Evolutionary conservation across 1,140 invertebrate species (phyloP), one percentile per base, ranked within the genome.

Genomic region (Hormaphis cornu): DNA sequence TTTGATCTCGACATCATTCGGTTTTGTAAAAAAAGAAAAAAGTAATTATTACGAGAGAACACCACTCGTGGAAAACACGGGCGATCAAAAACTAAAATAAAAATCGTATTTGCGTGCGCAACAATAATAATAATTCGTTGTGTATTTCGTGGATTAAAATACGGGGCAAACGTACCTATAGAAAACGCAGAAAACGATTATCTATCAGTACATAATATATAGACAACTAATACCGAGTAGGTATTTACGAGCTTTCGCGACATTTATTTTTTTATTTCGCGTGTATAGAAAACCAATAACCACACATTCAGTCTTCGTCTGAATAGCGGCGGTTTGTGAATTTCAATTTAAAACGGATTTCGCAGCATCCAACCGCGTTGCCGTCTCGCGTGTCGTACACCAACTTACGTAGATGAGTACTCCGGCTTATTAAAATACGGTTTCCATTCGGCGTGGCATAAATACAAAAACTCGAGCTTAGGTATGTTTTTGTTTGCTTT

Each of bases 331-430:
- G 16, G n/a, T n/a, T 46, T 26, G 40, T 30, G 59, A 28, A 46
- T 63, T 63, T 63, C 59, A 63, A 63, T 63, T 63, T 63, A 63
- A 63, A 63, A 46, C 59, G 59, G 59, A 63, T 63, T 48, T 33
- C 28, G 5, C 9, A 33, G 22, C 59, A 33, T 48, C 59, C 46
- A 63, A 63, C 42, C 40, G 59, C 22, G 8, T 30, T 48, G 26
- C 10, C 59, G 22, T 42, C 42, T 33, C 28, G 30, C 26, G 18
- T 46, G 18, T 5, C 16, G 42, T 8, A 20, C 26, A 28, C 14
- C 24, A 20, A 20, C 18, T 22, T 20, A 63, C n/a, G 7, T 4
- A 7, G 3, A 7, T 30, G 18, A 6, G 18, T 33, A 20, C 59
- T 48, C 12, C 18, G 42, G 59, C 59, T 48, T 63, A 63, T 63